Conservation (phyloP, 2,113 vertebrate species). For the Solea senegalensis region DNA sequence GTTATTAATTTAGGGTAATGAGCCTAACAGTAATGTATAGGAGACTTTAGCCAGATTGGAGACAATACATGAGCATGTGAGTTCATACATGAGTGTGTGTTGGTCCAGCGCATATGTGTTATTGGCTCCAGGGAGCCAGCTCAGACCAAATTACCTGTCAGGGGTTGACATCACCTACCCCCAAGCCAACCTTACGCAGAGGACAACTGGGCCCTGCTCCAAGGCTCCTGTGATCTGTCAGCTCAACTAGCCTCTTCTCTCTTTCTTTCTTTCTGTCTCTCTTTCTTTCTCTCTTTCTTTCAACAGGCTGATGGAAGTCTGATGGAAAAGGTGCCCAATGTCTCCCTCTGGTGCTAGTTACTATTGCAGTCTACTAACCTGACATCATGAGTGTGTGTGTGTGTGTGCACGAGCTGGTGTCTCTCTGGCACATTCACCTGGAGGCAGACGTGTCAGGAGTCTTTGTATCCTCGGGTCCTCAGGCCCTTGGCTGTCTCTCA, state of each 20-base stretch:
- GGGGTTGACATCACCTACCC: constrained; percentile 79
- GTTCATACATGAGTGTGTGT: constrained; percentile 19
- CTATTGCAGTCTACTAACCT: constrained; percentile 55
- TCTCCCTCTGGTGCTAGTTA: constrained; percentile 77
- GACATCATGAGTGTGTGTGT: neutral
- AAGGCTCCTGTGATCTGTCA: constrained; percentile 70
- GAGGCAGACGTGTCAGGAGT: constrained; percentile 60
- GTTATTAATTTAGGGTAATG: constrained; percentile 38
- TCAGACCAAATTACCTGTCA: constrained; percentile 80
- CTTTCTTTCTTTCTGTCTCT: constrained; percentile 14
- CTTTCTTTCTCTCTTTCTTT: neutral
- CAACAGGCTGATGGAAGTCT: neutral
- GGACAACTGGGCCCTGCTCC: constrained; percentile 68
- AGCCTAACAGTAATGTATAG: neutral
- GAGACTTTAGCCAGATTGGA: constrained; percentile 42
- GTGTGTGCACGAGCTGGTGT: neutral
- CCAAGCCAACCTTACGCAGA: constrained; percentile 67
- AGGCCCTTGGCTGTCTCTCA: constrained; percentile 48
- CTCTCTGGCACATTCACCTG: constrained; percentile 45
- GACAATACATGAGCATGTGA: constrained; percentile 32
- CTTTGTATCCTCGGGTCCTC: constrained; percentile 41
- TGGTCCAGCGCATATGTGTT: constrained; percentile 53
- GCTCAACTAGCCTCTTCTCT: constrained; percentile 49
- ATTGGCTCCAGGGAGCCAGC: constrained; percentile 51
- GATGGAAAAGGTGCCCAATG: constrained; percentile 56